Evolutionary conservation across 2,797 vertebrate species (phyloP).

Genomic region (Myoxocephalus aenaeus): DNA sequence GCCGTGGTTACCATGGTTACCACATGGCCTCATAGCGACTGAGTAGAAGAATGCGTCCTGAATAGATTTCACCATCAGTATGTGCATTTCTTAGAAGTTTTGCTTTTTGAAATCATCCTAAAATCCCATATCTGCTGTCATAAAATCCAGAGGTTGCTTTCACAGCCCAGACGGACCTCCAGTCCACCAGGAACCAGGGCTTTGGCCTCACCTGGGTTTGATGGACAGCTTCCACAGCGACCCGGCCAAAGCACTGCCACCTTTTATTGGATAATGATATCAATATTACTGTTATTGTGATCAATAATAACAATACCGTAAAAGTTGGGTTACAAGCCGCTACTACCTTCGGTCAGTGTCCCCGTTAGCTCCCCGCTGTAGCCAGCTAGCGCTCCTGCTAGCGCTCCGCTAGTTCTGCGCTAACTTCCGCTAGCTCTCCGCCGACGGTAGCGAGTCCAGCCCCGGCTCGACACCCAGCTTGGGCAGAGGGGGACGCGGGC

Average conservation of each 20-base stretch:
- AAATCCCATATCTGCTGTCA: not conserved
- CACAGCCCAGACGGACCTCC: not conserved
- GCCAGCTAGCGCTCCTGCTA: no score
- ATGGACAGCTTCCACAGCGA: not conserved
- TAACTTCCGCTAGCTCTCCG: no score
- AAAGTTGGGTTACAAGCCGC: no score
- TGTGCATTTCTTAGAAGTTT: not conserved
- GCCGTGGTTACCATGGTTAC: not conserved
- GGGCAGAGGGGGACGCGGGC: no score
- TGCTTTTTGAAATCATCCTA: not conserved
- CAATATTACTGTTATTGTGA: no score
- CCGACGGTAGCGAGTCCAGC: no score
- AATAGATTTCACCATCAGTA: not conserved
- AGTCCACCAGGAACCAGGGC: not conserved
- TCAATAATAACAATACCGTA: not conserved
- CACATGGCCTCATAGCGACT: not conserved
- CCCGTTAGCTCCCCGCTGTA: no score
- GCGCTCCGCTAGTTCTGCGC: no score
- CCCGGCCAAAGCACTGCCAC: not conserved
- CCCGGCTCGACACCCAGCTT: no score
- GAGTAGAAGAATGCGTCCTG: not conserved
- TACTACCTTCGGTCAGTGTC: no score
- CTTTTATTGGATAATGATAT: not conserved
- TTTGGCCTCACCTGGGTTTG: not conserved
- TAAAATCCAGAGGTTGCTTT: not conserved